Evolutionary conservation across 2,113 vertebrate genomes (phyloP).

Genomic region (Laterallus jamaicensis): DNA sequence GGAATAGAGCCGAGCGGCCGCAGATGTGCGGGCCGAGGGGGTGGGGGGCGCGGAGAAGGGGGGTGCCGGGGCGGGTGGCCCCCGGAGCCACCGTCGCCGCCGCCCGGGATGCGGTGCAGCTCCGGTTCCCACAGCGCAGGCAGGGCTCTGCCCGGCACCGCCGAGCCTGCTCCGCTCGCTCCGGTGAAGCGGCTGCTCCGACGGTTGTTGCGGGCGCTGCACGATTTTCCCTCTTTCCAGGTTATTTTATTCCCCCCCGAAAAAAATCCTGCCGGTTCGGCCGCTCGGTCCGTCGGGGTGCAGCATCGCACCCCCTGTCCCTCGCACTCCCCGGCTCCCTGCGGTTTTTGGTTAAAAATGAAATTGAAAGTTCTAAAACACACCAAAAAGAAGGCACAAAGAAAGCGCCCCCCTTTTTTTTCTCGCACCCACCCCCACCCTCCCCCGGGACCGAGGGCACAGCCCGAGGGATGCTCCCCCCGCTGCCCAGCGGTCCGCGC

Average conservation of each 20-base stretch:
- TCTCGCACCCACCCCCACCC: too few relatives aligned
- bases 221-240: background rate
- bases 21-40: background rate
- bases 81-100: background rate
- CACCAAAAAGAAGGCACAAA: background rate
- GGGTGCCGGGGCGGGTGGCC: background rate
- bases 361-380: too few relatives aligned
- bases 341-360: background rate
- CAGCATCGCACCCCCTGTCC: background rate
- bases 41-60: background rate
- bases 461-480: background rate
- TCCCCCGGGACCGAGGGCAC: background rate
- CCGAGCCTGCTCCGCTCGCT: background rate
- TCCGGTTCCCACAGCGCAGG: background rate
- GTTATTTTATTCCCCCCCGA: too few relatives aligned
- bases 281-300: too few relatives aligned
- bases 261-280: too few relatives aligned
- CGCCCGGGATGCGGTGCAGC: background rate
- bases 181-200: background rate
- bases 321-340: background rate
- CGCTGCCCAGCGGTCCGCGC: background rate
- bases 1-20: background rate
- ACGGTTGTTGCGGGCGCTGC: rapidly evolving
- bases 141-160: background rate
- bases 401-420: background rate